These are phyloP conservation scores for Leptinotarsa peninsularis DNA, from an alignment of 2,888 invertebrate genomes.

Conservation along the genomic window DNA sequence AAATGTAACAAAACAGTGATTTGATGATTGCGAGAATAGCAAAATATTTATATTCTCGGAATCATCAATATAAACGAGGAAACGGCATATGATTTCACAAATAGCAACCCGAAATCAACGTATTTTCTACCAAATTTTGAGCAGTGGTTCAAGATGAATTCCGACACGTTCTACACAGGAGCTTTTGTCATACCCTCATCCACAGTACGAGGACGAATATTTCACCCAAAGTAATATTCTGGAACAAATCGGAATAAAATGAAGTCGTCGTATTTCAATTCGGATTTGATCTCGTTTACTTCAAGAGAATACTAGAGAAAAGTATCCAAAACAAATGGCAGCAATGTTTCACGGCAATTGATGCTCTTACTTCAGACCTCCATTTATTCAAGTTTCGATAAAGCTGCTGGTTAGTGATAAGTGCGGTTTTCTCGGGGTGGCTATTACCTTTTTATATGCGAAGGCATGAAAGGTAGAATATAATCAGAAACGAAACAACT, in stretches of 20 bases:
- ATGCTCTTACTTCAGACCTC: conserved; percentile 47
- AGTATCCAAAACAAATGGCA: conserved; percentile 57
- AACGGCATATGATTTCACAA: neutral
- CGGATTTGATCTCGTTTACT: conserved; percentile 37
- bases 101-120: neutral
- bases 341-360: conserved; percentile 61
- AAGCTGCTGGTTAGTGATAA: conserved; percentile 1
- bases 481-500: neutral
- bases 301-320: conserved; percentile 31
- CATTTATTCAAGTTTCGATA: conserved; percentile 19
- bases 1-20: too few species aligned
- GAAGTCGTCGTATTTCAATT: conserved; percentile 35
- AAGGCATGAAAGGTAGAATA: neutral
- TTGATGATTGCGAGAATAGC: too few species aligned
- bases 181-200: neutral
- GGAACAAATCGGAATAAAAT: conserved; percentile 37
- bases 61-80: neutral
- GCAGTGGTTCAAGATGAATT: neutral
- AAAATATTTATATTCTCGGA: too few species aligned
- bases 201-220: conserved; percentile 11
- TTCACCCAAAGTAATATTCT: conserved; percentile 4
- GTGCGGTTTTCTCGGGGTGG: neutral
- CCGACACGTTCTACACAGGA: neutral
- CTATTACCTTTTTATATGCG: conserved; percentile 9
- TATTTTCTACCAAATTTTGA: neutral